A percentile compares a stretch with the other conserved stretches of the same genome.
Evolutionary conservation across 2,888 invertebrate genomes (phyloP).

Genomic region (Girardia tigrina): DNA sequence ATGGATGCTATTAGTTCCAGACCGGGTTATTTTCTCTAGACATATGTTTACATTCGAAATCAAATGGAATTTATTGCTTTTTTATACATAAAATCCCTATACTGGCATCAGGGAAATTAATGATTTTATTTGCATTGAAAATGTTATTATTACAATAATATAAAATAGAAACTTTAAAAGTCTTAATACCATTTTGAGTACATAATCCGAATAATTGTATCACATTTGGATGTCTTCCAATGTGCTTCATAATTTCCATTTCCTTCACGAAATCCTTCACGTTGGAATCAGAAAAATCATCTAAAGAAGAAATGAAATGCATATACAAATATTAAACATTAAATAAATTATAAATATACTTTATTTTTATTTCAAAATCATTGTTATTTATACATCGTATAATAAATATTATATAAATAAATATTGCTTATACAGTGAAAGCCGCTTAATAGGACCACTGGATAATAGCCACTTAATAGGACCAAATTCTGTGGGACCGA

Average conservation of each 20-base stretch:
- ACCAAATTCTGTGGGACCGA: no score
- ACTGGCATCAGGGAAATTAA: background rate
- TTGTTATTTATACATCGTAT: no score
- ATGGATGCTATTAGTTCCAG: background rate
- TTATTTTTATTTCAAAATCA: no score
- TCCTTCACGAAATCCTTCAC: constrained; percentile 89
- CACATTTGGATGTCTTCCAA: constrained; percentile 73
- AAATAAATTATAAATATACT: no score
- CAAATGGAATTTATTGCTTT: background rate
- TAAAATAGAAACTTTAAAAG: no score
- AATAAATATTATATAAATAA: no score
- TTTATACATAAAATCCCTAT: no score
- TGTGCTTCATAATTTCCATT: constrained; percentile 92
- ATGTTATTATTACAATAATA: background rate
- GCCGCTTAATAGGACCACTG: no score
- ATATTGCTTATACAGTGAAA: no score
- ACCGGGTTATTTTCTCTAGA: constrained; percentile 6
- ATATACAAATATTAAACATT: no score
- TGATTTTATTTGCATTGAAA: background rate
- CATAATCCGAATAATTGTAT: constrained; percentile 93
- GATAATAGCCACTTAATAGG: no score
- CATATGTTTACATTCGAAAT: constrained; percentile 1
- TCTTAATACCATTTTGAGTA: constrained; percentile 76
- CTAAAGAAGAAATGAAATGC: no score
- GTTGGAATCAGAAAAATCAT: constrained; percentile 87